phyloP scores from a whole-genome alignment of 2,888 invertebrate genomes.

The Oasisia sp. region DNA sequence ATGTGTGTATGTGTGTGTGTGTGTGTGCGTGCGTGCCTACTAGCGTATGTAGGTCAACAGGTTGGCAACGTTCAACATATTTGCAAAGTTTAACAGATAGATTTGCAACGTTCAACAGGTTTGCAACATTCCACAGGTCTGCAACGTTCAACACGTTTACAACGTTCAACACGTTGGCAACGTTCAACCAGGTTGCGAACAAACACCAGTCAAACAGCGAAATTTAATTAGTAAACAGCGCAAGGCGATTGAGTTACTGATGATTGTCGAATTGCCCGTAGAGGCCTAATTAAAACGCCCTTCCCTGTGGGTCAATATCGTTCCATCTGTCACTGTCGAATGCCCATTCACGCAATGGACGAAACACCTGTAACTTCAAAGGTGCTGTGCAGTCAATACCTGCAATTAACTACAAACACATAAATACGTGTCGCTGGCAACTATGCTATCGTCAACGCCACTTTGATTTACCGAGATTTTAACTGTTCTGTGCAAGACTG shows the following conservation, averaged over 20 bases:
- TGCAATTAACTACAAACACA: slow-evolving; percentile 6
- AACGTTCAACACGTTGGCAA: background rate
- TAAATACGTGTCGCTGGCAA: background rate
- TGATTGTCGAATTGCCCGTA: background rate
- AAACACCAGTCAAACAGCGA: background rate
- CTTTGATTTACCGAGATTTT: background rate
- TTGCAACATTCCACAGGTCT: no score
- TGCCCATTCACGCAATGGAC: background rate
- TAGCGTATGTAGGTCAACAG: no score
- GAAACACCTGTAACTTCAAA: slow-evolving; percentile 5
- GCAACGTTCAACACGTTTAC: no score
- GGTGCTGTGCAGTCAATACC: background rate
- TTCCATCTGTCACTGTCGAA: background rate
- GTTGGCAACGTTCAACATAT: no score
- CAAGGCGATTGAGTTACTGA: background rate
- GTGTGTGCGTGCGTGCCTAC: no score
- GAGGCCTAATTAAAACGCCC: background rate
- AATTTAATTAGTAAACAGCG: background rate
- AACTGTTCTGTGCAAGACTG: background rate
- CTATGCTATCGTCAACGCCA: background rate
- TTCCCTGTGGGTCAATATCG: background rate
- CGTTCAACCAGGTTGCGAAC: background rate
- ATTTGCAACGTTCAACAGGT: no score
- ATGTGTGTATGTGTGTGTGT: no score
- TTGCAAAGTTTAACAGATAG: no score